Evolutionary conservation across 2,888 invertebrate genomes (phyloP).

Genomic region (Dendrolimus pini): DNA sequence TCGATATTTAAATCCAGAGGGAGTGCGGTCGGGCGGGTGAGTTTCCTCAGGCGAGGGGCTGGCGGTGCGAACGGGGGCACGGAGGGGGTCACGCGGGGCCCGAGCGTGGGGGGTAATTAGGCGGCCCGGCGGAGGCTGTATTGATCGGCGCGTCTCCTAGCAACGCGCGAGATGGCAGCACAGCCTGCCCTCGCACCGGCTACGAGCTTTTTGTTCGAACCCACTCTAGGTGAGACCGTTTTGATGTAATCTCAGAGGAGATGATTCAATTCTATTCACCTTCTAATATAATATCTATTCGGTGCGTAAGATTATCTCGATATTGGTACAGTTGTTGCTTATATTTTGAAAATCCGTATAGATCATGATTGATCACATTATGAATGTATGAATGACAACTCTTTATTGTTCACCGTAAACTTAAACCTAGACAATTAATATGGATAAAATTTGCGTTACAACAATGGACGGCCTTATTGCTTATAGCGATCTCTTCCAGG

Average conservation of each 20-base stretch:
- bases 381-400: no score
- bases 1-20: slow-evolving; percentile 70
- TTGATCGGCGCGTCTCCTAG: slow-evolving; percentile 72
- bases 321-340: slow-evolving; percentile 3
- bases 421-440: no score
- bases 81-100: slow-evolving; percentile 8
- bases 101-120: slow-evolving; percentile 59
- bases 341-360: background rate
- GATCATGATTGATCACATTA: background rate
- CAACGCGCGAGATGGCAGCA: slow-evolving; percentile 72
- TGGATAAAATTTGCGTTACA: no score
- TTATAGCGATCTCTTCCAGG: no score
- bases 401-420: no score
- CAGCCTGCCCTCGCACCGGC: slow-evolving; percentile 53
- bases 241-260: slow-evolving; percentile 63
- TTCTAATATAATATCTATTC: slow-evolving; percentile 28
- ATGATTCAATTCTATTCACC: slow-evolving; percentile 63
- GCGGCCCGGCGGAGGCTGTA: slow-evolving; percentile 76
- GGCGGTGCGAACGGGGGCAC: slow-evolving; percentile 17
- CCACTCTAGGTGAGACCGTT: slow-evolving; percentile 64
- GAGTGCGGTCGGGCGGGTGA: slow-evolving; percentile 51
- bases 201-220: slow-evolving; percentile 62
- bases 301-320: slow-evolving; percentile 15
- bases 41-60: slow-evolving; percentile 40
- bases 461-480: no score